A percentile compares a stretch with the other conserved stretches of the same genome.
phyloP scores from a whole-genome alignment of 35 echinoderm and acorn worm genomes.

The Eucidaris tribuloides region DNA sequence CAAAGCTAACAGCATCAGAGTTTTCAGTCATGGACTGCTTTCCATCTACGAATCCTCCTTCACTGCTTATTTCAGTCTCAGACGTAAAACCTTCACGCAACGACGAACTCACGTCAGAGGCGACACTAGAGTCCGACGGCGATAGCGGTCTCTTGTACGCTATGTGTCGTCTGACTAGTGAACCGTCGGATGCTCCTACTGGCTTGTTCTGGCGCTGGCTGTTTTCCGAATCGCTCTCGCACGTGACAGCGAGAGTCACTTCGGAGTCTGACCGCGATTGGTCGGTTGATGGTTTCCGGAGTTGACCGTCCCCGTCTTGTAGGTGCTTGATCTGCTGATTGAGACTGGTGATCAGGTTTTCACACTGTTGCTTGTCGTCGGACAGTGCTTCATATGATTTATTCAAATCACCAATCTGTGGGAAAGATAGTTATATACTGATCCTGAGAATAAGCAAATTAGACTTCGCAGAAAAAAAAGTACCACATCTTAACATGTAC shows the following conservation, averaged over 20 bases:
- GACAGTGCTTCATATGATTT: slow-evolving; percentile 44
- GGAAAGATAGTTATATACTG: no score
- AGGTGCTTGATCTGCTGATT: slow-evolving; percentile 59
- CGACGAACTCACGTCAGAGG: slow-evolving; percentile 19
- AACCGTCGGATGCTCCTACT: neutral
- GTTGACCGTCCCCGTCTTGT: slow-evolving; percentile 4
- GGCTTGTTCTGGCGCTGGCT: neutral
- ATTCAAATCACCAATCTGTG: slow-evolving; percentile 38
- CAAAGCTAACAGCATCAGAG: slow-evolving; percentile 86
- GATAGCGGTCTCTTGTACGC: slow-evolving; percentile 6
- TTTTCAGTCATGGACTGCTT: slow-evolving; percentile 42
- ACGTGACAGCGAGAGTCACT: slow-evolving; percentile 24
- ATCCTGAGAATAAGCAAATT: no score
- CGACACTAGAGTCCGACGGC: slow-evolving; percentile 34
- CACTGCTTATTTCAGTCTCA: slow-evolving; percentile 30
- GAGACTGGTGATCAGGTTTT: slow-evolving; percentile 61
- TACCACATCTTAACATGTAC: no score
- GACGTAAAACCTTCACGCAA: neutral
- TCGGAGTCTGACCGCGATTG: slow-evolving; percentile 28
- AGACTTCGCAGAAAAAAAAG: no score
- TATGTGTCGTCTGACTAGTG: neutral
- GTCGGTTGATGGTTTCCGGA: neutral
- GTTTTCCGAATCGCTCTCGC: slow-evolving; percentile 58
- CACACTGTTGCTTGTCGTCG: slow-evolving; percentile 70
- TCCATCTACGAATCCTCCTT: slow-evolving; percentile 31